Evolutionary conservation across 2,797 vertebrate species (phyloP).

Genomic region (Pantherophis alleghaniensis): DNA sequence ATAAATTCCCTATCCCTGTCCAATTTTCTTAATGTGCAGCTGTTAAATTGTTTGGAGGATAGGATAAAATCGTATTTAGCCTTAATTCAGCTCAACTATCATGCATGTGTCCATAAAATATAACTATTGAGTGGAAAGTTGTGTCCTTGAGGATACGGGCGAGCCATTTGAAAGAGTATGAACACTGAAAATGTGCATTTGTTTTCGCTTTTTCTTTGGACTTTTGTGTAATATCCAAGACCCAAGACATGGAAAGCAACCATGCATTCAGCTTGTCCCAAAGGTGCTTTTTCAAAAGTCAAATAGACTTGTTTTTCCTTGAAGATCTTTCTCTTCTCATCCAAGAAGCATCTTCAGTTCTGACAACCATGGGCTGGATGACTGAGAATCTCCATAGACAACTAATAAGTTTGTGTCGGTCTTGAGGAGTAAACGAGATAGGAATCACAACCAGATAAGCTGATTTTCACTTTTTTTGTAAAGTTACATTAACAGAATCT

Average conservation of each 20-base stretch:
- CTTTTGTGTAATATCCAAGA: not conserved
- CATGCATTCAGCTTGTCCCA: not conserved
- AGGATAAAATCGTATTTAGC: not conserved
- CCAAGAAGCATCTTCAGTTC: not conserved
- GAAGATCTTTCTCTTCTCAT: not conserved
- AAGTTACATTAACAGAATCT: not conserved
- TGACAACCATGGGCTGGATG: not conserved
- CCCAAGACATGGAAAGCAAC: not conserved
- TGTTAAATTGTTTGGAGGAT: not conserved
- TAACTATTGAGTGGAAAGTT: not conserved
- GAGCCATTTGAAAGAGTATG: not conserved
- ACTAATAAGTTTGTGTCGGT: not conserved
- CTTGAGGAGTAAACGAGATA: not conserved
- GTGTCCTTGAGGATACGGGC: not conserved
- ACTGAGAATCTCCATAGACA: not conserved
- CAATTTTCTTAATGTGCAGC: not conserved
- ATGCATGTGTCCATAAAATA: not conserved
- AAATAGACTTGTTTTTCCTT: not conserved
- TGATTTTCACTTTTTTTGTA: not conserved
- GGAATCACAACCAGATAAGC: not conserved
- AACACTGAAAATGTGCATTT: not conserved
- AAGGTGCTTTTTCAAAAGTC: not conserved
- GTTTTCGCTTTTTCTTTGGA: not conserved
- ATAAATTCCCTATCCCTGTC: not conserved
- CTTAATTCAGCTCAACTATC: not conserved